Evolutionary conservation across 2,797 vertebrate genomes (phyloP).

Genomic region (Rhabdophis nuchalis): DNA sequence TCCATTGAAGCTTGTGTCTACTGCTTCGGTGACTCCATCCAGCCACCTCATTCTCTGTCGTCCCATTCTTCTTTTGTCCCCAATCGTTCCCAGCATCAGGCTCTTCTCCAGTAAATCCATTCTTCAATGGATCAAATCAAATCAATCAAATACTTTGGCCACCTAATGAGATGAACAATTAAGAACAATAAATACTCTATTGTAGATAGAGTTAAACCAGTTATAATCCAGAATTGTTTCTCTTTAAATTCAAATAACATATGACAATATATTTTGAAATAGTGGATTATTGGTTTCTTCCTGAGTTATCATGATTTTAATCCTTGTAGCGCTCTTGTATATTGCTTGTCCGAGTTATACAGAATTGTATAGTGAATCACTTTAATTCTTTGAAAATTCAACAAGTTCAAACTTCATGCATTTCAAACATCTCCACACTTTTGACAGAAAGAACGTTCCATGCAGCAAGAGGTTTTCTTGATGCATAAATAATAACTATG

Average conservation of each 20-base stretch:
- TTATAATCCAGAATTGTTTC: not conserved
- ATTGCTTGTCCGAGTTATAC: not conserved
- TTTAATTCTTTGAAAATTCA: constrained; percentile 27
- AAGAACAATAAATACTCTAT: not conserved
- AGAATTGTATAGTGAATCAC: constrained; percentile 12
- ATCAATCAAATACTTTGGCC: too few species aligned
- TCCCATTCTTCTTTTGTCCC: too few species aligned
- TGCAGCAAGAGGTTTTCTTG: constrained; percentile 65
- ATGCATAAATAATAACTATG: constrained; percentile 64
- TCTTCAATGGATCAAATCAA: too few species aligned
- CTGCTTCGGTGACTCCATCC: too few species aligned
- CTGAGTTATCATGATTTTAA: constrained; percentile 15
- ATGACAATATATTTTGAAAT: constrained; percentile 11
- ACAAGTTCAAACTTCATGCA: constrained; percentile 33
- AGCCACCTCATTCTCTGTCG: too few species aligned
- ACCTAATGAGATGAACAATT: too few species aligned
- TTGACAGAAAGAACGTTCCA: constrained; percentile 47
- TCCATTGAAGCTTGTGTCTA: too few species aligned
- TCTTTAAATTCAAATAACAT: not conserved
- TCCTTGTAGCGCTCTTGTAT: not conserved
- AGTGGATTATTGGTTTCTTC: constrained; percentile 21
- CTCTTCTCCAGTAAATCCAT: too few species aligned
- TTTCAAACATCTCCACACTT: constrained; percentile 44
- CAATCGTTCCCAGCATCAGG: too few species aligned
- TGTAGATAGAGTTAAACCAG: not conserved